These are phyloP conservation scores for Melieria picta DNA, from an alignment of 2,888 invertebrate species.

Conservation along the genomic window DNA sequence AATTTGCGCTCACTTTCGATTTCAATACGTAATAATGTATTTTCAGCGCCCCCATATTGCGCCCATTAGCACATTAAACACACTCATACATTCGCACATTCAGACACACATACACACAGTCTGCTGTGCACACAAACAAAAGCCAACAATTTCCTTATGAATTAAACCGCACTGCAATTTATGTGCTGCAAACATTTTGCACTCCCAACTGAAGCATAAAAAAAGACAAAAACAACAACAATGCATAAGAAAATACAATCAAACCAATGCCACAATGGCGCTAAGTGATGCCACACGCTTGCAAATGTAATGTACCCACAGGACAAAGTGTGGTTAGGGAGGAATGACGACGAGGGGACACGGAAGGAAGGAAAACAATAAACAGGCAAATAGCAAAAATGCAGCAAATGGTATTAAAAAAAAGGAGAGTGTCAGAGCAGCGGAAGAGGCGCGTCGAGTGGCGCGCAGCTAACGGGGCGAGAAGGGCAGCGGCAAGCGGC, in stretches of 20 bases:
- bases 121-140: slow-evolving; percentile 15
- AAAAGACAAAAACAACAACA: slow-evolving; percentile 26
- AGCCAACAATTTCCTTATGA: slow-evolving; percentile 45
- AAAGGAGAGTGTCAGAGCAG: not conserved
- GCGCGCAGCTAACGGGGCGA: not conserved
- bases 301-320: too few species aligned
- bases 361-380: too few species aligned
- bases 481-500: not conserved
- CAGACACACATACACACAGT: not conserved
- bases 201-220: slow-evolving; percentile 2
- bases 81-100: not conserved
- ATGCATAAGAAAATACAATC: slow-evolving; percentile 31
- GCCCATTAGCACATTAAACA: not conserved
- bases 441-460: not conserved
- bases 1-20: slow-evolving; percentile 4
- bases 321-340: too few species aligned
- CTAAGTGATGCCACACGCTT: not conserved
- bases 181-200: slow-evolving; percentile 18
- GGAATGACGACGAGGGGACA: too few species aligned
- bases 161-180: slow-evolving; percentile 34
- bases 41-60: not conserved
- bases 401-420: too few species aligned
- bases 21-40: not conserved
- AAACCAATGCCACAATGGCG: slow-evolving; percentile 4
- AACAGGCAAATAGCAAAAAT: too few species aligned